These are phyloP conservation scores for Stegodyphus mimosarum DNA, from an alignment of 1,140 invertebrate species.

Conservation along the genomic window DNA sequence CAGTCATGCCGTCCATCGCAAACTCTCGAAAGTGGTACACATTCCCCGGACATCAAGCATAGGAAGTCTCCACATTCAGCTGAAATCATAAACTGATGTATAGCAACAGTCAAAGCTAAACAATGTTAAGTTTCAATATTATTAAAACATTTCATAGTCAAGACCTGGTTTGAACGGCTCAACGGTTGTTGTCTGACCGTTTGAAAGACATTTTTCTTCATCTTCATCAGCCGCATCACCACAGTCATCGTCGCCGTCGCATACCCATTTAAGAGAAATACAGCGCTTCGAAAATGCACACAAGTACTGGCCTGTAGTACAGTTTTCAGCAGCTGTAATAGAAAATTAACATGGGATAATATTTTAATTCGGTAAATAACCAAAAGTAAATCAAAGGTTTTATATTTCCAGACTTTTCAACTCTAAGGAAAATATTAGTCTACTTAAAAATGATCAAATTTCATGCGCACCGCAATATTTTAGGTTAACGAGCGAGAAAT, in stretches of 20 bases:
- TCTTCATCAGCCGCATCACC: constrained; percentile 69
- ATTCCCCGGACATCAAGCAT: constrained; percentile 73
- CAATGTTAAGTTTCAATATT: constrained; percentile 64
- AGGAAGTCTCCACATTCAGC: constrained; percentile 68
- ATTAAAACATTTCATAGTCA: neutral
- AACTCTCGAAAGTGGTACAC: constrained; percentile 71
- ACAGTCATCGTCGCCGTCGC: constrained; percentile 72
- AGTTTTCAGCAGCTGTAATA: too few relatives aligned
- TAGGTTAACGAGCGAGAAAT: too few relatives aligned
- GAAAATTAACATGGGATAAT: too few relatives aligned
- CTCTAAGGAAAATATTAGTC: too few relatives aligned
- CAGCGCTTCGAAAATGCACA: constrained; percentile 64
- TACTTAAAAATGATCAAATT: too few relatives aligned
- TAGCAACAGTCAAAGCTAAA: constrained; percentile 85
- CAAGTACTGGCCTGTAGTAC: too few relatives aligned
- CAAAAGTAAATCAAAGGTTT: too few relatives aligned
- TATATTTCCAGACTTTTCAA: too few relatives aligned
- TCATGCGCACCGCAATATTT: too few relatives aligned
- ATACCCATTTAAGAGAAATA: constrained; percentile 65
- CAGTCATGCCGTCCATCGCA: constrained; percentile 62
- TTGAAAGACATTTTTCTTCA: constrained; percentile 66
- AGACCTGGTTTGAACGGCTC: constrained; percentile 73
- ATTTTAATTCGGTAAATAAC: too few relatives aligned
- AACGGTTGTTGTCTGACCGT: constrained; percentile 77
- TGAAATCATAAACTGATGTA: neutral